Evolutionary conservation across 2,797 vertebrate genomes (phyloP), one percentile per base, ranked within the genome.

Genomic region (Sandelia bainsii): DNA sequence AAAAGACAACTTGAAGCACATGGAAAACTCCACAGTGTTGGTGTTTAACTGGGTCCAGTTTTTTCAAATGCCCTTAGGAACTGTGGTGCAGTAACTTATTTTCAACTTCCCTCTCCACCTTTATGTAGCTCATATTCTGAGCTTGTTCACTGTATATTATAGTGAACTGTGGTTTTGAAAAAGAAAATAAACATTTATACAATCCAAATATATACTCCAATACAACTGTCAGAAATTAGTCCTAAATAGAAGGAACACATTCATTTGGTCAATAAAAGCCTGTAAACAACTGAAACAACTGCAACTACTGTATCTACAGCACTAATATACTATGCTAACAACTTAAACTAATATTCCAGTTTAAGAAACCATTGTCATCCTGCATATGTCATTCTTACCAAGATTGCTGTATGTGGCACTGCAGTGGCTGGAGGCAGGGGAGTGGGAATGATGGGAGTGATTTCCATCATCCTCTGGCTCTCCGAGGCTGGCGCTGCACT

Each of bases 351-450:
- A 34, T 40, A 40, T 6, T 44, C 5, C 16, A 8, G 2, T 32
- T 46, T 8, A 25, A 57, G 2, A 61, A 50, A 42, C 7, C 1
- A 22, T 56, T 7, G 32, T 13, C 3, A 42, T 49, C 7, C 49
- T 29, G 0, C 0, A 2, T 20, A 11, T 32, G 20, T 51, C 0
- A 0, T 4, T 87, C 96, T 96, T 93, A 98, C 98, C 98, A 74
- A 99, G 84, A 81, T 99, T 99, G 92, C 96, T 98, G 89, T 99
- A 99, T 0, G 97, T 99, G 85, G 97, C 97, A 62, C 97, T 96
- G 91, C 96, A 96, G 64, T 94, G 89, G 72, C 94, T 96, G 75
- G 95, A 81, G 49, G 95, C 93, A 1, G 94, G 81, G 10, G 96
- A 95, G 83, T 92, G 83, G 8, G 95, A 94, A 84, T 84, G 68